Evolutionary conservation across 2,113 vertebrate genomes (phyloP).

Genomic region (Notiomystis cincta): DNA sequence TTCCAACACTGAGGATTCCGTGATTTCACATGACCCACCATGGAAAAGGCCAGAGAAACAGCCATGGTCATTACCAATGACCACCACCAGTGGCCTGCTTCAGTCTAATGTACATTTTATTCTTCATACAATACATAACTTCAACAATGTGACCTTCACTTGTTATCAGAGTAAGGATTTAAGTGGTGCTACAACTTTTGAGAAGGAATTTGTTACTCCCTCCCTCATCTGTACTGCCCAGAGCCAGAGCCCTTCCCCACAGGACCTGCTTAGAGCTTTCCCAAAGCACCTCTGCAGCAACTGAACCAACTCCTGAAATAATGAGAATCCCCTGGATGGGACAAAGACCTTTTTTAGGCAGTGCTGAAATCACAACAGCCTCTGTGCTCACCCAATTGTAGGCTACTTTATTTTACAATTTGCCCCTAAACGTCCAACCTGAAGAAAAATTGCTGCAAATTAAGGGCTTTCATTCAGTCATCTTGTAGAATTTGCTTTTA

Average conservation of each 20-base stretch:
- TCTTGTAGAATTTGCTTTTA: neutral
- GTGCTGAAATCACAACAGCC: neutral
- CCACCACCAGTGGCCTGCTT: neutral
- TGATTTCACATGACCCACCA: neutral
- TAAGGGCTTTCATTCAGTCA: neutral
- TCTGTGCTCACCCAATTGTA: neutral
- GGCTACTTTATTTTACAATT: neutral
- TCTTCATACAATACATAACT: rapidly evolving
- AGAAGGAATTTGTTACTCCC: neutral
- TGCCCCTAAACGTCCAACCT: neutral
- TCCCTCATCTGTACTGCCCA: neutral
- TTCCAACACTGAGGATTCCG: rapidly evolving
- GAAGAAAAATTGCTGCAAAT: neutral
- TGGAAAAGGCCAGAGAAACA: neutral
- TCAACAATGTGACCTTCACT: neutral
- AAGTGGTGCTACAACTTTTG: too few relatives aligned
- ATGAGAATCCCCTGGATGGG: rapidly evolving
- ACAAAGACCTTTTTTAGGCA: neutral
- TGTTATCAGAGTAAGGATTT: neutral
- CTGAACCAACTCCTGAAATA: rapidly evolving
- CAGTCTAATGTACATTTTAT: rapidly evolving
- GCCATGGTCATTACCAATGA: rapidly evolving
- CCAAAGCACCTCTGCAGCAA: neutral
- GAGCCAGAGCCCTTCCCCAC: neutral
- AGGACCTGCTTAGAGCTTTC: rapidly evolving